phyloP scores from a whole-genome alignment of 2,888 invertebrate species.

The Napeogenes sylphis region DNA sequence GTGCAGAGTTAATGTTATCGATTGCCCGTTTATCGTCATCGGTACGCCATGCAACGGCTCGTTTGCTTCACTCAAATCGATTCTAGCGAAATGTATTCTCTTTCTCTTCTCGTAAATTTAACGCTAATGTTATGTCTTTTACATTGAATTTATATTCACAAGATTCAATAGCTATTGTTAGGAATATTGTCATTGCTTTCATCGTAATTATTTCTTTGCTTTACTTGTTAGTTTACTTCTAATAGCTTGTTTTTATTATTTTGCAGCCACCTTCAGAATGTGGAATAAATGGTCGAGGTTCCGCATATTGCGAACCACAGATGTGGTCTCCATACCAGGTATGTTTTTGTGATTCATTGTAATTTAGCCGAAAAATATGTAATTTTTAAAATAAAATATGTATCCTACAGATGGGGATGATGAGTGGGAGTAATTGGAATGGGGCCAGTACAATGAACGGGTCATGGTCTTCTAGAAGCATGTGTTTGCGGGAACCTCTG shows the following conservation, averaged over 20 bases:
- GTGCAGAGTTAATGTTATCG: conserved; percentile 26
- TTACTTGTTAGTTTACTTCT: too few species aligned
- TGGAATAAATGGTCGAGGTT: conserved; percentile 58
- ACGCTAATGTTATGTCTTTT: not conserved
- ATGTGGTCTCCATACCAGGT: conserved; percentile 75
- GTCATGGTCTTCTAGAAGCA: conserved; percentile 53
- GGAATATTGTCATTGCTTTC: too few species aligned
- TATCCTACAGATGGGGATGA: conserved; percentile 54
- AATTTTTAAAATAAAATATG: not conserved
- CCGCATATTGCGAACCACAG: conserved; percentile 64
- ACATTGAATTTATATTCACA: not conserved
- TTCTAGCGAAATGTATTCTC: conserved; percentile 21
- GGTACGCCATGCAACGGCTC: conserved; percentile 20
- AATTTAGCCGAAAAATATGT: not conserved
- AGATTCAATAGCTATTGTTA: too few species aligned
- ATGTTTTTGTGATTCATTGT: conserved; percentile 6
- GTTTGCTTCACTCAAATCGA: conserved; percentile 25
- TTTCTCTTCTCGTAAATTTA: conserved; percentile 7
- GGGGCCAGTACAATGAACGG: conserved; percentile 47
- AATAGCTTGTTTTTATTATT: conserved; percentile 8
- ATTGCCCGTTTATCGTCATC: conserved; percentile 26
- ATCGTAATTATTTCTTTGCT: too few species aligned
- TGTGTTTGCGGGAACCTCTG: conserved; percentile 61
- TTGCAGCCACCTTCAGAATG: conserved; percentile 71
- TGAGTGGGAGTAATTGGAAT: conserved; percentile 56